Base-by-base conservation (phyloP, 2,797 vertebrate genomes). In the Microctenopoma stevenorrisi region DNA sequence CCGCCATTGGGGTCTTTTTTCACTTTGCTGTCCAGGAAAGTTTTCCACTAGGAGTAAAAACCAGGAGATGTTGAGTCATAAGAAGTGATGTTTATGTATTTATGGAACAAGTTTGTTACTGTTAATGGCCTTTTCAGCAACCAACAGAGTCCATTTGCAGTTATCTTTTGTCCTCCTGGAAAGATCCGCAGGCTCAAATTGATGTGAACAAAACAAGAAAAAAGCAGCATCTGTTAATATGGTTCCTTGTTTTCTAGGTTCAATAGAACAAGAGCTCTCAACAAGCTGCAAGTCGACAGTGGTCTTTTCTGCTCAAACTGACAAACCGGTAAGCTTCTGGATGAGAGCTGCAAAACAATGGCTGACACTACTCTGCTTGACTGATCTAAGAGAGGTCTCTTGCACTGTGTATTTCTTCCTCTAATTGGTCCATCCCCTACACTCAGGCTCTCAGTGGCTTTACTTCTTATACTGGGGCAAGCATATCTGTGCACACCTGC, bases 371-470 rank as follows among this genome's bases (percentile, higher is more conserved):
- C 63, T 61, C 70, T 78, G 75, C 84, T 78, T 71, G 76, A 79
- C 70, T 75, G 87, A 88, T 86, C 82, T 81, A 68, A 80, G 63
- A 65, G 76, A 51, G 63, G 72, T 79, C 74, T 87, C 76, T 71
- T 55, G 74, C 53, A 60, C 60, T 50, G 64, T 74, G 68, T 78
- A 64, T 85, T 74, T 89, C 64, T 74, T 63, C 61, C 75, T 85
- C 66, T 92, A 91, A 91, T 91, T 91, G 90, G 88, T 73, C 72
- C 64, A 51, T 54, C 69, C 70, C 66, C 55, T 53, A 16, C 35
- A 33, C 81, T 76, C 56, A 37, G 54, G 43, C 57, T 78, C 79
- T 75, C 71, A 44, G 68, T 64, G 80, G 76, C 75, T 79, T 73
- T 54, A 38, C 33, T 71, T 53, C 58, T 69, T 26, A 43, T 40